phyloP scores from a whole-genome alignment of 2,797 vertebrate genomes.

The Myotis findleyi region DNA sequence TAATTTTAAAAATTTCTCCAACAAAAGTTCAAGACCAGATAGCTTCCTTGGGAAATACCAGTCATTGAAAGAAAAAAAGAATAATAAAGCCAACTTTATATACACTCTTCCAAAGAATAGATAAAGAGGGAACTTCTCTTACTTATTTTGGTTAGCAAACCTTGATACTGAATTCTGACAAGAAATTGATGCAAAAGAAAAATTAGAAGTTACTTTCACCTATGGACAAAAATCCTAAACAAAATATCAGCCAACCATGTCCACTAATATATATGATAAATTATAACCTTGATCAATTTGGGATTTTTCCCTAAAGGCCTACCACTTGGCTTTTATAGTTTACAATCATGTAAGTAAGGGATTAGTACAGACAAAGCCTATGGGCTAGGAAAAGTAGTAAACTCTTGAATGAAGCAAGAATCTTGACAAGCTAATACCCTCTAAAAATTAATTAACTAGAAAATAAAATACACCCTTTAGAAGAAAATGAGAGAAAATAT shows the following conservation, averaged over 20 bases:
- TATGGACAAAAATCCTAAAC: background rate
- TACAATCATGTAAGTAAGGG: background rate
- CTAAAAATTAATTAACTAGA: background rate
- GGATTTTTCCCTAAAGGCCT: background rate
- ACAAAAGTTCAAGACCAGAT: background rate
- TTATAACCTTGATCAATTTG: background rate
- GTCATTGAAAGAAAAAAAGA: background rate
- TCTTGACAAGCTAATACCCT: background rate
- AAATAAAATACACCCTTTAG: background rate
- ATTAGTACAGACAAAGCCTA: background rate
- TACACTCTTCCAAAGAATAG: background rate
- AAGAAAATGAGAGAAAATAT: background rate
- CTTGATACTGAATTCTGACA: background rate
- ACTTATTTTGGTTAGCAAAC: background rate
- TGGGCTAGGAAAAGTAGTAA: background rate
- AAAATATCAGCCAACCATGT: background rate
- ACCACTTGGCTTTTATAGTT: background rate
- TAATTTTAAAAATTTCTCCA: background rate
- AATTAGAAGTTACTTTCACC: background rate
- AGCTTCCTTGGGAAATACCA: background rate
- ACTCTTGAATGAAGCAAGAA: background rate
- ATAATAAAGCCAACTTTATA: background rate
- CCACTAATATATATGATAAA: background rate
- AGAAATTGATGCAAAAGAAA: constrained; percentile 10
- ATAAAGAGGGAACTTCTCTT: background rate